Evolutionary conservation across 2,888 invertebrate species (phyloP).

Genomic region (Megamerina dolium): DNA sequence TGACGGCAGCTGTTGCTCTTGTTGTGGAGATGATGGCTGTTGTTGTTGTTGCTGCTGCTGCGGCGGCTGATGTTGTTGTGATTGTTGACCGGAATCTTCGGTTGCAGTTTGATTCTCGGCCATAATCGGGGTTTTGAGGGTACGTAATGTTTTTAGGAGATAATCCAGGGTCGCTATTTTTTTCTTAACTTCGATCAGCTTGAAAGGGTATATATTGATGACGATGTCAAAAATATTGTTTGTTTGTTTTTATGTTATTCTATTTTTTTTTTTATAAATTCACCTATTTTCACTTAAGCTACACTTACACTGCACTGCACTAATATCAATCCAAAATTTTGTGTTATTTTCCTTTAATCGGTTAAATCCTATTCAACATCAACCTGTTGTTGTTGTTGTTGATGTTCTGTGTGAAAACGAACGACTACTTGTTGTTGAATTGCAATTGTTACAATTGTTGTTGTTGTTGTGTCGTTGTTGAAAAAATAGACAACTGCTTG

Average conservation of each 20-base stretch:
- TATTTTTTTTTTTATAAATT: slow-evolving; percentile 4
- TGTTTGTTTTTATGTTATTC: slow-evolving; percentile 5
- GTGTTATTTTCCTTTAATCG: too few relatives aligned
- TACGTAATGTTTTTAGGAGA: slow-evolving; percentile 45
- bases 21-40: slow-evolving; percentile 19
- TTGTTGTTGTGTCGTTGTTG: slow-evolving; percentile 7
- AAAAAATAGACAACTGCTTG: slow-evolving; percentile 16
- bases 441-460: slow-evolving; percentile 9
- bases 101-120: slow-evolving; percentile 48
- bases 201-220: too few relatives aligned
- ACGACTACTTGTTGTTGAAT: too few relatives aligned
- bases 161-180: slow-evolving; percentile 42
- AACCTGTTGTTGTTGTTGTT: too few relatives aligned
- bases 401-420: too few relatives aligned
- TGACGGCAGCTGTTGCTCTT: slow-evolving; percentile 21
- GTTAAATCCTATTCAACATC: too few relatives aligned
- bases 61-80: slow-evolving; percentile 35
- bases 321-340: neutral
- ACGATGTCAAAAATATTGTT: too few relatives aligned
- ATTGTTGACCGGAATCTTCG: slow-evolving; percentile 47
- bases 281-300: slow-evolving; percentile 16
- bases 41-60: slow-evolving; percentile 26
- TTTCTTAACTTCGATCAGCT: slow-evolving; percentile 6
- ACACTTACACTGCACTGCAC: neutral
- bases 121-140: slow-evolving; percentile 47